Percentiles rank a stretch among this genome's conserved stretches.
Conservation (phyloP, 1,140 invertebrate genomes). For the Adelges cooleyi region DNA sequence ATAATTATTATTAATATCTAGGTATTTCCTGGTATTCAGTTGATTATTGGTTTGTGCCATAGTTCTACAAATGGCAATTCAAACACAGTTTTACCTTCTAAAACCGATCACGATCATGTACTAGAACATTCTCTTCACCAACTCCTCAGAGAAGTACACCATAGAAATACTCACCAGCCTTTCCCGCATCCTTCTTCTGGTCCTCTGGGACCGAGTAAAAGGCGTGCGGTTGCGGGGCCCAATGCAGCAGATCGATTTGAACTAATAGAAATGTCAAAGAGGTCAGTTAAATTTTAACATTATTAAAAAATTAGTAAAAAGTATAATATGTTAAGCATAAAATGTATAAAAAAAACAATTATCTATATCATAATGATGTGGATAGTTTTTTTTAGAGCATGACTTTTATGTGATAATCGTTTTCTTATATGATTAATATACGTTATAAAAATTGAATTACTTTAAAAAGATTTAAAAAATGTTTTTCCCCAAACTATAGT, state of each 20-base stretch:
- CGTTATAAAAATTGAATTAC: neutral
- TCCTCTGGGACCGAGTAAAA: constrained; percentile 78
- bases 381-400: no score
- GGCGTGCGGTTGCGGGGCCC: constrained; percentile 78
- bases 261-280: constrained; percentile 75
- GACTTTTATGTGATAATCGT: no score
- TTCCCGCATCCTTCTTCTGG: constrained; percentile 89
- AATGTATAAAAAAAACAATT: neutral
- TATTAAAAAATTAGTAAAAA: neutral
- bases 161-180: constrained; percentile 82
- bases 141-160: constrained; percentile 78
- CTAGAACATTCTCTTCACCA: constrained; percentile 93
- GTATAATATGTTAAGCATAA: no score
- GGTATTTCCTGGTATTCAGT: constrained; percentile 84
- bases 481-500: no score
- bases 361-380: neutral
- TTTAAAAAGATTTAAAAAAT: no score
- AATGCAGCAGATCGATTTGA: constrained; percentile 75
- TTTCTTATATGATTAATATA: neutral
- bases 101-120: constrained; percentile 86
- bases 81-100: constrained; percentile 37
- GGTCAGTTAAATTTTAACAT: constrained; percentile 34
- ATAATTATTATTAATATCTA: constrained; percentile 36
- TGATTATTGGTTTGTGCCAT: constrained; percentile 67
- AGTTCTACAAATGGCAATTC: constrained; percentile 52